Percentiles rank a stretch among this genome's conserved stretches.
Evolutionary conservation across 2,113 vertebrate species (phyloP).

Genomic region (Zeus faber): DNA sequence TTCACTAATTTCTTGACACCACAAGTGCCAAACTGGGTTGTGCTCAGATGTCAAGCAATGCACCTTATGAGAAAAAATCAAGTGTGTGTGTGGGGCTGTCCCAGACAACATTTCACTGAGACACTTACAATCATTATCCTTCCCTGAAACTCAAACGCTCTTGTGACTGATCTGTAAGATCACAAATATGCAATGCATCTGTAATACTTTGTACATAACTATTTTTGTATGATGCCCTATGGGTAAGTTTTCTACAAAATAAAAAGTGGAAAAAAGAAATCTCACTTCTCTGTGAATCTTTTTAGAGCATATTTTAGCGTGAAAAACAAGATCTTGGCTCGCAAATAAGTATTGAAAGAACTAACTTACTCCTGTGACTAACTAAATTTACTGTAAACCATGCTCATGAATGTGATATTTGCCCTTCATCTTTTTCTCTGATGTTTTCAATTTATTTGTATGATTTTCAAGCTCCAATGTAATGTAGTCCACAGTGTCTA

Average conservation of each 20-base stretch:
- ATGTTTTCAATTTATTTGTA: no score
- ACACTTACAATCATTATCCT: conserved; percentile 12
- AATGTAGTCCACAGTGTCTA: no score
- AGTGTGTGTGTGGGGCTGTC: conserved; percentile 30
- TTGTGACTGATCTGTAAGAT: conserved; percentile 48
- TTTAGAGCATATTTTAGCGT: no score
- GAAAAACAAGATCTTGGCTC: no score
- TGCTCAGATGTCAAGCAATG: conserved; percentile 8
- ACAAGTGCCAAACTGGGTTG: conserved; percentile 49
- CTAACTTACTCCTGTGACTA: no score
- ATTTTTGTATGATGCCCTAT: conserved; percentile 70
- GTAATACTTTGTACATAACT: conserved; percentile 45
- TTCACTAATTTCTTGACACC: conserved; percentile 14
- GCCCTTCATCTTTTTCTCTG: no score
- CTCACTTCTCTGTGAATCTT: no score
- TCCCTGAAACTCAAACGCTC: conserved; percentile 31
- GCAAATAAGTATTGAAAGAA: no score
- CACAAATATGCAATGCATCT: conserved; percentile 31
- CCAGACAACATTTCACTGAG: conserved; percentile 37
- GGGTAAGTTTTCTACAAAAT: conserved; percentile 64
- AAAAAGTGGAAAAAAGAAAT: no score
- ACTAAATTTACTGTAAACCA: no score
- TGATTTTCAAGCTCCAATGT: no score
- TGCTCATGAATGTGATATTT: no score
- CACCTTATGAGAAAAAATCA: conserved; percentile 31